Conservation (phyloP, 2,888 invertebrate species). For the Zygothrica quintamaculata region DNA sequence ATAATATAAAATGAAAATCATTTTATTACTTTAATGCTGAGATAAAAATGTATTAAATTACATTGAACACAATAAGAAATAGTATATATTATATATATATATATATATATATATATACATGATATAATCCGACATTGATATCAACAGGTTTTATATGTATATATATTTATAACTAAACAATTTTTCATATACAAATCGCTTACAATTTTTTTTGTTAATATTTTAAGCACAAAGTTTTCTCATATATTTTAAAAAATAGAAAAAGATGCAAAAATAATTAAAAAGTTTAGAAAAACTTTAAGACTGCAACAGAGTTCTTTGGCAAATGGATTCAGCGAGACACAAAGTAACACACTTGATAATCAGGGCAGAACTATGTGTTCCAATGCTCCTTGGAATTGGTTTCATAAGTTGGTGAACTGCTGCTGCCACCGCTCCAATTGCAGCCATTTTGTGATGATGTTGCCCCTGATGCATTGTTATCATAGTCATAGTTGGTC, state of each 20-base stretch:
- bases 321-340: slow-evolving; percentile 48
- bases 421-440: slow-evolving; percentile 73
- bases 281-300: slow-evolving; percentile 8
- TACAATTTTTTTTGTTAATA: too few relatives aligned
- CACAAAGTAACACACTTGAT: slow-evolving; percentile 4
- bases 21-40: too few relatives aligned
- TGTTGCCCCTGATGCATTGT: slow-evolving; percentile 45
- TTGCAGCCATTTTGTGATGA: slow-evolving; percentile 64
- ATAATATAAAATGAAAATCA: too few relatives aligned
- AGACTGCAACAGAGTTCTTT: slow-evolving; percentile 38
- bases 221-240: too few relatives aligned
- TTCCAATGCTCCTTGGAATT: slow-evolving; percentile 70
- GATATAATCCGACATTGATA: background rate
- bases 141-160: background rate
- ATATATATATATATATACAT: too few relatives aligned
- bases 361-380: slow-evolving; percentile 52
- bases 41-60: too few relatives aligned
- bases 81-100: too few relatives aligned
- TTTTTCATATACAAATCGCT: background rate
- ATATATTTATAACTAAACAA: background rate
- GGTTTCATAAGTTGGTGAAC: slow-evolving; percentile 59
- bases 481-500: slow-evolving; percentile 46
- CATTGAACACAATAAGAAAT: too few relatives aligned
- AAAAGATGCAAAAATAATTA: background rate
- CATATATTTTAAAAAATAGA: too few relatives aligned